Evolutionary conservation across 2,888 invertebrate species (phyloP).

Genomic region (Conomelus anceps): DNA sequence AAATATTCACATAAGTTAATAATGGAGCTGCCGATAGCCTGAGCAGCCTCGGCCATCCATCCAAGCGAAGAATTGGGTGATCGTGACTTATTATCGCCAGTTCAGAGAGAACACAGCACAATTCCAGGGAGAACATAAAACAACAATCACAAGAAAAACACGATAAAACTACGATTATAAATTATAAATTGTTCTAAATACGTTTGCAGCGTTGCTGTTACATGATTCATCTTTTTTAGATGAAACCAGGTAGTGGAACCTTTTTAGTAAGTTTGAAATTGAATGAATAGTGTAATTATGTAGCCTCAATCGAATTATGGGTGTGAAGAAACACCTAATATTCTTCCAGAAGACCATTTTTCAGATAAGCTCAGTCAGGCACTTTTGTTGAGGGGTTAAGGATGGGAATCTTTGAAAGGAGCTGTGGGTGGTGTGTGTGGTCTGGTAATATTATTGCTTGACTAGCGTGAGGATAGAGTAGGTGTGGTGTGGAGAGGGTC

Average conservation of each 20-base stretch:
- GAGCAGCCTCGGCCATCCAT: too few relatives aligned
- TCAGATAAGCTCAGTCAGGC: background rate
- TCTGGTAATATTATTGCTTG: background rate
- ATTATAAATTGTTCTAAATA: too few relatives aligned
- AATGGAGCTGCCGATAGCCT: too few relatives aligned
- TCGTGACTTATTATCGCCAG: too few relatives aligned
- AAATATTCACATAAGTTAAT: too few relatives aligned
- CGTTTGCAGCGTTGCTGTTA: too few relatives aligned
- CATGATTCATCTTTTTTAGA: too few relatives aligned
- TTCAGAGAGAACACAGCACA: too few relatives aligned
- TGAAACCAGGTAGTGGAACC: background rate
- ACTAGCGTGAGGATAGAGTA: constrained; percentile 30
- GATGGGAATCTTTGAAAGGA: background rate
- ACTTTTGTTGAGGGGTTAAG: background rate
- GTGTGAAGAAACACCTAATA: background rate
- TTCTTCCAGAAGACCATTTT: background rate
- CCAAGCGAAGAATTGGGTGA: too few relatives aligned
- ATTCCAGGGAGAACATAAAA: too few relatives aligned
- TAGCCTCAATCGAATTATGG: background rate
- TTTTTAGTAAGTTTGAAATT: background rate
- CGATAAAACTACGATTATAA: too few relatives aligned
- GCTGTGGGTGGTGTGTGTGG: background rate
- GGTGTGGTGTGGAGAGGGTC: constrained; percentile 35
- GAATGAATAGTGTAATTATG: background rate
- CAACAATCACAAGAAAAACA: too few relatives aligned